Conservation (phyloP, 2,888 invertebrate genomes). For the Sinohyriopsis cumingii region DNA sequence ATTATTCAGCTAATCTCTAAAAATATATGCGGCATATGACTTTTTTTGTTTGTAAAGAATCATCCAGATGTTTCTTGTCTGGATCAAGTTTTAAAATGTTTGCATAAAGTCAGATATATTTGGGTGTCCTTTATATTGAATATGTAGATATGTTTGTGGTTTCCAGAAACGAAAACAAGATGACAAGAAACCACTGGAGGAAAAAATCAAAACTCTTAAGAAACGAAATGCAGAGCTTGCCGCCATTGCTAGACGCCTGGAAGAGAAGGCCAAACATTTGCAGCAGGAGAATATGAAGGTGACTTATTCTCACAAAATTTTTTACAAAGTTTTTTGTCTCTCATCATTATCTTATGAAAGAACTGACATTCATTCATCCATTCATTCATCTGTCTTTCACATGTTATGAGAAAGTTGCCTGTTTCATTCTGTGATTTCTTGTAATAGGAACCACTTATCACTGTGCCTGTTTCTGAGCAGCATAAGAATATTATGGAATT, state of each 20-base stretch:
- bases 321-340: background rate
- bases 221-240: conserved; percentile 72
- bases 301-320: background rate
- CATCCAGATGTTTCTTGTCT: no score
- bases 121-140: no score
- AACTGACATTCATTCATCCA: background rate
- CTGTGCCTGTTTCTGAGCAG: no score
- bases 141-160: conserved; percentile 1
- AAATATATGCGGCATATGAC: no score
- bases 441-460: no score
- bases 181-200: conserved; percentile 68
- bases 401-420: background rate
- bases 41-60: no score
- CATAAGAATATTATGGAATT: no score
- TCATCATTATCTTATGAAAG: background rate
- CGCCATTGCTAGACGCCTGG: conserved; percentile 70
- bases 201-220: conserved; percentile 71
- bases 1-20: no score
- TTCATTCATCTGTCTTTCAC: background rate
- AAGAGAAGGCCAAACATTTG: conserved; percentile 71
- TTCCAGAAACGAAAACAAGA: conserved; percentile 64
- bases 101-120: no score
- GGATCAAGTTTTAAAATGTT: no score
- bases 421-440: no score
- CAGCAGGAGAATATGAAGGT: conserved; percentile 66